Conservation (phyloP, 37 sponge, comb jelly and placozoan genomes). For the Eunapius fragilis region DNA sequence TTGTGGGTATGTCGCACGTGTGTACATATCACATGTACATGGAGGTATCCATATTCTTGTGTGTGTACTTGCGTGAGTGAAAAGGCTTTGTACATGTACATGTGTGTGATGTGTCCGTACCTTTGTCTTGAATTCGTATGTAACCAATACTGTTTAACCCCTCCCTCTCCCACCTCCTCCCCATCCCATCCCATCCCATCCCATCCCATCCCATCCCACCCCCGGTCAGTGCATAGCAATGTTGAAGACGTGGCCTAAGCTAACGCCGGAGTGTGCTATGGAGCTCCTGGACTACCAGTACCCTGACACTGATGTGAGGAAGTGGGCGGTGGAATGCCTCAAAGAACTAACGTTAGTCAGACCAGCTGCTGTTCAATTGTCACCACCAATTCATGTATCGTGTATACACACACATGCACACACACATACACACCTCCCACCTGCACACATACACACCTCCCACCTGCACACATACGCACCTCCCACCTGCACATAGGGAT, state of each 20-base stretch:
- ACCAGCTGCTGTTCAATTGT: neutral
- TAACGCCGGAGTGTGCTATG: conserved; percentile 79
- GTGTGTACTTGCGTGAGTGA: too few species aligned
- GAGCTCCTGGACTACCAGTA: conserved; percentile 92
- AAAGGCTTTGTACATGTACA: neutral
- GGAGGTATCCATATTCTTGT: too few species aligned
- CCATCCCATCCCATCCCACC: too few species aligned
- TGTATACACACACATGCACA: neutral
- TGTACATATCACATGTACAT: too few species aligned
- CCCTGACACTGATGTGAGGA: conserved; percentile 79
- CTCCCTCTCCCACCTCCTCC: too few species aligned
- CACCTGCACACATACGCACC: too few species aligned
- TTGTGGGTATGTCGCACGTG: too few species aligned
- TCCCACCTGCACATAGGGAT: conserved; percentile 29
- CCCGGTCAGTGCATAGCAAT: too few species aligned
- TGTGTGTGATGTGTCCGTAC: neutral
- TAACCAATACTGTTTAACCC: neutral
- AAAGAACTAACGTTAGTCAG: conserved; percentile 12
- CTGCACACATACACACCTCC: too few species aligned
- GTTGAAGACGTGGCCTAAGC: conserved; percentile 9
- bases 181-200: too few species aligned
- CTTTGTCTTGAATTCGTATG: neutral
- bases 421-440: too few species aligned
- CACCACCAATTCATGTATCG: too few species aligned
- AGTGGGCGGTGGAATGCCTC: conserved; percentile 70